phyloP scores from a whole-genome alignment of 1,140 invertebrate species.

The Ceratoteleas bidentatus region DNA sequence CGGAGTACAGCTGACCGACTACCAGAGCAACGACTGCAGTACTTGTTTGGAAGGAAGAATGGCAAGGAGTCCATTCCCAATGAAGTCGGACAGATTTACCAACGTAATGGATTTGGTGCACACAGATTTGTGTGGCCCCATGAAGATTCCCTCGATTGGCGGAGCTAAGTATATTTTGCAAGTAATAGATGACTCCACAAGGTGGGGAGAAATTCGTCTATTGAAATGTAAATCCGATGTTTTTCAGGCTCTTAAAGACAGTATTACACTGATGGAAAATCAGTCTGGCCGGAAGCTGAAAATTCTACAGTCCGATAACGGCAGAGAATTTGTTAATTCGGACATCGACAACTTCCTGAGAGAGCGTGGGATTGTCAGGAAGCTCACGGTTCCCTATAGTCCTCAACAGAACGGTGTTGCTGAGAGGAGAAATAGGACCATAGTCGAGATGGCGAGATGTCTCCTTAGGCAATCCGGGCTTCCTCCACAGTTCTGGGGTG shows the following conservation, averaged over 20 bases:
- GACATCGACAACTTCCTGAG: background rate
- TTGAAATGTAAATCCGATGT: background rate
- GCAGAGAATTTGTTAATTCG: background rate
- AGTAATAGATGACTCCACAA: background rate
- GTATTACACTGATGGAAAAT: background rate
- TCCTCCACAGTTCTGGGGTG: background rate
- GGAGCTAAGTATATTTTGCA: background rate
- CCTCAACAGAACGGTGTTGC: background rate
- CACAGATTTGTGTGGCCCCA: background rate
- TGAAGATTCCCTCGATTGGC: background rate
- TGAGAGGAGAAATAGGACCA: background rate
- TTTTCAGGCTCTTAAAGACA: background rate
- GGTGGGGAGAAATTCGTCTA: background rate
- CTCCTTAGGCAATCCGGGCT: background rate
- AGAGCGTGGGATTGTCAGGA: background rate
- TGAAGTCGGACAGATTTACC: background rate
- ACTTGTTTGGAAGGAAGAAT: background rate
- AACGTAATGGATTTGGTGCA: background rate
- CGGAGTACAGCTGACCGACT: too few species aligned
- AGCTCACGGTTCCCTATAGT: background rate
- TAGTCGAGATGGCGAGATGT: background rate
- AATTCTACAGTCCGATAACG: background rate
- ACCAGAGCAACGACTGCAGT: background rate
- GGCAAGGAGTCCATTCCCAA: background rate
- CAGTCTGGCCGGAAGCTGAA: background rate